Evolutionary conservation across 2,888 invertebrate species (phyloP), one percentile per base, ranked within the genome.

Genomic region (Homarus gammarus): DNA sequence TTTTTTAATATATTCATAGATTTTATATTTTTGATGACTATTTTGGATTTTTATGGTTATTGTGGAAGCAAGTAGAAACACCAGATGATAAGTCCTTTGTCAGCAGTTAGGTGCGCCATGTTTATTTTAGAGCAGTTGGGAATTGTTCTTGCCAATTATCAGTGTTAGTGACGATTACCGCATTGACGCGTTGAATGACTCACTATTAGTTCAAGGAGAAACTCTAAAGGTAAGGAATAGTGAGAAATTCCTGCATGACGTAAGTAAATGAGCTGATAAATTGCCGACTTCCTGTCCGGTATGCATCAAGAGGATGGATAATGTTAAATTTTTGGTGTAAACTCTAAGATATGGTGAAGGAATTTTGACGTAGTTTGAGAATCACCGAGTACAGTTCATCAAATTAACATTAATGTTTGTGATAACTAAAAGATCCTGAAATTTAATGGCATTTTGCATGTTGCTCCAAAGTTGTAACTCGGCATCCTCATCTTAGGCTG

Each of bases 91-190:
- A 72, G 70, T 83, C 72, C 83, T 83, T 83, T 72, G 83, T 83
- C 83, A 83, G 51, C 51, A 72, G 81, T 81, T 6, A n/a, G 72
- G 49, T 70, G 70, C 83, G 83, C 83, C 83, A 83, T 83, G 83
- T 83, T 83, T 83, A 83, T 83, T 72, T 83, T 83, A 31, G 72
- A 83, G 72, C 33, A 49, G 83, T 33, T 70, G 83, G 22, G 72
- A 31, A 33, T 72, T 44, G 83, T 83, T 36, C 64, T 72, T 18
- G 49, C 49, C n/a, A 83, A 64, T 61, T 61, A 81, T 64, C 64
- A 36, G 61, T 81, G 61, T 64, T 64, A 64, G 79, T 79, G 51
- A 33, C 10, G 31, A 56, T 15, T 56, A 33, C 22, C 36, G 61
- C 36, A 75, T n/a, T 78, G 78, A 33, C 56, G 36, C 22, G 36